Percentiles rank a stretch among this genome's conserved stretches.
These are phyloP conservation scores for Drosophila maculinotata DNA, from an alignment of 2,888 invertebrate genomes.

Conservation along the genomic window DNA sequence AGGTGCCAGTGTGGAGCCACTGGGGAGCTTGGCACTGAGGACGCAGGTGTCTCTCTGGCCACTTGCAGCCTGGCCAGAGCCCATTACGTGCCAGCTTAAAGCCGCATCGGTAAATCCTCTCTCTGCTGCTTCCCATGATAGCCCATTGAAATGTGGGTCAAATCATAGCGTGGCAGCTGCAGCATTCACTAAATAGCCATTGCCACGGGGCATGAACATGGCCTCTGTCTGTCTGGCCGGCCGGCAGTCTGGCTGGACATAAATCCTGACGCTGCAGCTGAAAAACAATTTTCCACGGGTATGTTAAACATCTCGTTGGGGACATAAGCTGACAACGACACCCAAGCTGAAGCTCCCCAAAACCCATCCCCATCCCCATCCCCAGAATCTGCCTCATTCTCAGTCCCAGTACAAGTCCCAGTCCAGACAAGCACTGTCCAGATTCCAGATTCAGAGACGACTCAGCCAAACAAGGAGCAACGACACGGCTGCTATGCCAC, in stretches of 20 bases:
- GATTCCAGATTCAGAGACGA: conserved; percentile 38
- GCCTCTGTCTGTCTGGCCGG: conserved; percentile 4
- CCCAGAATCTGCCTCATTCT: conserved; percentile 5
- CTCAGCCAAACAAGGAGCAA: conserved; percentile 41
- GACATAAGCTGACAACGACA: conserved; percentile 68
- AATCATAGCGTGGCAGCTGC: conserved; percentile 64
- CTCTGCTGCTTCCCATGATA: conserved; percentile 32
- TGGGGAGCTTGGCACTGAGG: conserved; percentile 7
- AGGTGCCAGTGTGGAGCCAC: conserved; percentile 55
- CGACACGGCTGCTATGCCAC: conserved; percentile 26
- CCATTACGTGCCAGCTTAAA: conserved; percentile 75
- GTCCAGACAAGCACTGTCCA: conserved; percentile 43
- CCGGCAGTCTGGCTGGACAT: conserved; percentile 46
- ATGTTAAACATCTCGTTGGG: conserved; percentile 74
- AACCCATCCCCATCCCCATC: background rate
- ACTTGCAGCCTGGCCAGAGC: conserved; percentile 36
- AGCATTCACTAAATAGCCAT: conserved; percentile 72
- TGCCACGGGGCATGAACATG: conserved; percentile 22
- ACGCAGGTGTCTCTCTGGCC: conserved; percentile 33
- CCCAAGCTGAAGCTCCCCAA: conserved; percentile 32
- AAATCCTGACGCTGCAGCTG: conserved; percentile 78
- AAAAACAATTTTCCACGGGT: conserved; percentile 79
- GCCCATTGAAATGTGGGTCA: conserved; percentile 67
- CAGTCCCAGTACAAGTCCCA: background rate
- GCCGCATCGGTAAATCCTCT: conserved; percentile 38